phyloP scores from a whole-genome alignment of 2,797 vertebrate species.

The Syndactyla subalaris region DNA sequence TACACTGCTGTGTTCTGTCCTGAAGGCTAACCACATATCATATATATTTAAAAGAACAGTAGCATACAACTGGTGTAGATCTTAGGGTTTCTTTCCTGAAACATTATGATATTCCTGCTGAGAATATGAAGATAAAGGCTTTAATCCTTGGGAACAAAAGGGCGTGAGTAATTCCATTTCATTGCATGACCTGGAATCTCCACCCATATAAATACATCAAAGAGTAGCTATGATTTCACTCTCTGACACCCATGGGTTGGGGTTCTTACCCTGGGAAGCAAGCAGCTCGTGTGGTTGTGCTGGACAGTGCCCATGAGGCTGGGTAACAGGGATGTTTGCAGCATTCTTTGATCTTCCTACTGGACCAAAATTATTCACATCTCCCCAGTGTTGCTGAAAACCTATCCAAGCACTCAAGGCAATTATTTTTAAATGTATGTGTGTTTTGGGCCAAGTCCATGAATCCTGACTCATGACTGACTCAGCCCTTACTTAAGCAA shows the following conservation, averaged over 20 bases:
- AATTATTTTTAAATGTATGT: conserved; percentile 59
- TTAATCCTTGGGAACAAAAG: conserved; percentile 73
- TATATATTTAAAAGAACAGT: conserved; percentile 65
- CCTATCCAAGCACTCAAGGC: conserved; percentile 41
- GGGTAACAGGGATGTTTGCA: conserved; percentile 28
- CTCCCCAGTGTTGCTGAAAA: conserved; percentile 42
- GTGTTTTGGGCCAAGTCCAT: conserved; percentile 56
- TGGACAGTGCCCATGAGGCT: conserved; percentile 37
- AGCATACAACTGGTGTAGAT: conserved; percentile 17
- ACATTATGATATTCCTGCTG: conserved; percentile 49
- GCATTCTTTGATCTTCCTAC: conserved; percentile 50
- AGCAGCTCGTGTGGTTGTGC: conserved; percentile 30
- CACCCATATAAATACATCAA: conserved; percentile 72
- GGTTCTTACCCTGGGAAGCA: conserved; percentile 56
- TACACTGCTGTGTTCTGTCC: conserved; percentile 17
- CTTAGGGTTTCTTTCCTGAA: conserved; percentile 46
- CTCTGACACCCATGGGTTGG: conserved; percentile 51
- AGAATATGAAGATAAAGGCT: conserved; percentile 62
- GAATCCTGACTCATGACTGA: conserved; percentile 60
- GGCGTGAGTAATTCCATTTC: conserved; percentile 63
- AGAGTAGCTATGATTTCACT: conserved; percentile 62
- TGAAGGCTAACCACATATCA: conserved; percentile 57
- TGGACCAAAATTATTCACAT: conserved; percentile 52
- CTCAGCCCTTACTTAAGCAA: conserved; percentile 67
- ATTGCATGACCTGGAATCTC: conserved; percentile 61